Conservation (phyloP, 2,888 invertebrate genomes). For the Parnassius apollo region DNA sequence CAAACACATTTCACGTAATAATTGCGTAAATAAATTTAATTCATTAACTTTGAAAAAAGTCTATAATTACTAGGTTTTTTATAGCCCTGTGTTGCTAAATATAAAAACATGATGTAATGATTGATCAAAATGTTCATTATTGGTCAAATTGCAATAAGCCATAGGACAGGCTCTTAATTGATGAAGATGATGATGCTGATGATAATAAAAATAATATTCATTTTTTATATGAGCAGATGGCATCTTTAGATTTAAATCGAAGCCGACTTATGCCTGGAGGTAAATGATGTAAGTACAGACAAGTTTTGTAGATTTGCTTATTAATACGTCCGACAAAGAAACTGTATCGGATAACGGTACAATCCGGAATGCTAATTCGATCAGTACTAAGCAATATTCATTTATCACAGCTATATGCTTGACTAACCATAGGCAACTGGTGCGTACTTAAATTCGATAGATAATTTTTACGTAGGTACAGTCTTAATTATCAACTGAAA, state of each 20-base stretch:
- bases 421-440: conserved; percentile 44
- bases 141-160: too few relatives aligned
- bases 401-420: conserved; percentile 51
- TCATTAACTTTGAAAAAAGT: too few relatives aligned
- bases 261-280: conserved; percentile 56
- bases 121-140: too few relatives aligned
- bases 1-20: conserved; percentile 34
- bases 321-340: conserved; percentile 71
- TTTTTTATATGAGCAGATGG: conserved; percentile 21
- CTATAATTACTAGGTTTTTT: too few relatives aligned
- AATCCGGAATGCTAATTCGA: conserved; percentile 52
- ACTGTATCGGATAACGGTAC: conserved; percentile 53
- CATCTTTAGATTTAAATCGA: conserved; percentile 36
- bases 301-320: conserved; percentile 65
- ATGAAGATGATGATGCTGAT: too few relatives aligned
- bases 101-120: too few relatives aligned
- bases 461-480: conserved; percentile 40
- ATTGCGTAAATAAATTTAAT: conserved; percentile 39
- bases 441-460: conserved; percentile 48
- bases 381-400: conserved; percentile 56
- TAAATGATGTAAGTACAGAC: conserved; percentile 53
- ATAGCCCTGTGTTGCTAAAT: too few relatives aligned
- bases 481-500: conserved; percentile 41
- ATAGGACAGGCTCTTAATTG: too few relatives aligned
- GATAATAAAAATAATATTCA: neutral